Evolutionary conservation across 2,113 vertebrate genomes (phyloP), one percentile per base, ranked within the genome.

Genomic region (Daphoenositta chrysoptera): DNA sequence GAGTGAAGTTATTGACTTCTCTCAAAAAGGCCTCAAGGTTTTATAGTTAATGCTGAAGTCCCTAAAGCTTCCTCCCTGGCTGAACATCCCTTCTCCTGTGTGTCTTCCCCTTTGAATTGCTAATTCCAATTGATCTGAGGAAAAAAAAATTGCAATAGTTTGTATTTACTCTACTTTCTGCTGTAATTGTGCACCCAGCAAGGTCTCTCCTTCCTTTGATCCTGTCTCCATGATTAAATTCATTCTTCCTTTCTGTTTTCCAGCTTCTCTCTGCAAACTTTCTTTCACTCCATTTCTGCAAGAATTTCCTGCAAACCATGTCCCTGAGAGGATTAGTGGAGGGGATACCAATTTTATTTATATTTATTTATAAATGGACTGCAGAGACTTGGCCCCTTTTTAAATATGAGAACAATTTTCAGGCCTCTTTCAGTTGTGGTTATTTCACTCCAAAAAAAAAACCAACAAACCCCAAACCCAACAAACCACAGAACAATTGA

Each of bases 231-330:
- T 50, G 50, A 77, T 87, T 83, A 91, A 96, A 87, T 51, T 69
- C 31, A 4, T 70, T 90, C 28, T 93, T 89, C 44, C 83, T 83
- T 95, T 95, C 92, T 96, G 28, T 95, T 95, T 96, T 96, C 83
- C 92, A 96, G 92, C 95, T 93, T 82, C 77, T 86, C 83, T 83
- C 85, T 48, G 64, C 88, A 92, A 93, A 40, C 64, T 92, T 86
- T 63, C 71, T 90, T 54, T 90, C 19, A 4, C 33, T 94, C 15
- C n/a, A n/a, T 83, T 93, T 81, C 83, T 83, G 56, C 80, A 54
- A 93, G 92, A 66, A 66, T 65, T 91, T 80, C 87, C 92, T 80
- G 71, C 71, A 80, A 90, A 21, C 83, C 53, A 28, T 57, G 68
- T 58, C 84, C 75, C 71, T 83, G 33, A 47, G 82, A 88, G 92